A percentile compares a stretch with the other conserved stretches of the same genome.
phyloP scores from a whole-genome alignment of 2,888 invertebrate species.

The Tetropium fuscum region DNA sequence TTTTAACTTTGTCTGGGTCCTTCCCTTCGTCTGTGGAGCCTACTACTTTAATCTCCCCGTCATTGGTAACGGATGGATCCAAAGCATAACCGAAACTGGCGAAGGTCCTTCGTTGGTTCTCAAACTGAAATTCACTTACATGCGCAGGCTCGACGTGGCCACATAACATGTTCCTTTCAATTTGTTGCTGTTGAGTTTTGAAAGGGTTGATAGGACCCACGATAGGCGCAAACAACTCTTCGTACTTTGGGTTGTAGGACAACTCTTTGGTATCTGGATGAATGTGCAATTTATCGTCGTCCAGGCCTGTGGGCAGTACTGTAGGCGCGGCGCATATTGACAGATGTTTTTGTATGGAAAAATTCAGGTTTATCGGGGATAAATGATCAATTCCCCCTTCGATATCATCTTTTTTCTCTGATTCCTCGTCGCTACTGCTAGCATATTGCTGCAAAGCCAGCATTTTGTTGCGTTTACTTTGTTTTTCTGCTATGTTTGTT shows the following conservation, averaged over 20 bases:
- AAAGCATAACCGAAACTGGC: conserved; percentile 95
- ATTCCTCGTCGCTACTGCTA: conserved; percentile 76
- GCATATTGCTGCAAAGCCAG: conserved; percentile 80
- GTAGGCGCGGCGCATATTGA: conserved; percentile 86
- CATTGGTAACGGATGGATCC: conserved; percentile 87
- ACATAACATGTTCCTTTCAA: conserved; percentile 90
- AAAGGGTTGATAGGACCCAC: conserved; percentile 95
- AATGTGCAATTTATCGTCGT: conserved; percentile 78
- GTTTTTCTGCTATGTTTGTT: not conserved
- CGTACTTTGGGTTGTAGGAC: conserved; percentile 91
- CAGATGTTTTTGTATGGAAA: conserved; percentile 73
- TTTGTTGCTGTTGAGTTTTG: conserved; percentile 89
- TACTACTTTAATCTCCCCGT: conserved; percentile 63
- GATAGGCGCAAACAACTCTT: conserved; percentile 93
- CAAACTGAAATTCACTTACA: conserved; percentile 97
- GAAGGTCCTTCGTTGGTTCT: conserved; percentile 95
- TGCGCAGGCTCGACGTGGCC: conserved; percentile 97
- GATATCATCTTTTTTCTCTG: conserved; percentile 66
- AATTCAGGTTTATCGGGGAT: conserved; percentile 61
- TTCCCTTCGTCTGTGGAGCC: conserved; percentile 80
- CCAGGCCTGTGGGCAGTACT: conserved; percentile 83
- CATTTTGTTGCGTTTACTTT: conserved; percentile 73
- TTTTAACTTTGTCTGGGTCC: conserved; percentile 67
- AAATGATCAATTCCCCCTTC: not conserved
- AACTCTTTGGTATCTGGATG: conserved; percentile 87